Evolutionary conservation across 2,113 vertebrate genomes (phyloP).

Genomic region (Anguilla rostrata): DNA sequence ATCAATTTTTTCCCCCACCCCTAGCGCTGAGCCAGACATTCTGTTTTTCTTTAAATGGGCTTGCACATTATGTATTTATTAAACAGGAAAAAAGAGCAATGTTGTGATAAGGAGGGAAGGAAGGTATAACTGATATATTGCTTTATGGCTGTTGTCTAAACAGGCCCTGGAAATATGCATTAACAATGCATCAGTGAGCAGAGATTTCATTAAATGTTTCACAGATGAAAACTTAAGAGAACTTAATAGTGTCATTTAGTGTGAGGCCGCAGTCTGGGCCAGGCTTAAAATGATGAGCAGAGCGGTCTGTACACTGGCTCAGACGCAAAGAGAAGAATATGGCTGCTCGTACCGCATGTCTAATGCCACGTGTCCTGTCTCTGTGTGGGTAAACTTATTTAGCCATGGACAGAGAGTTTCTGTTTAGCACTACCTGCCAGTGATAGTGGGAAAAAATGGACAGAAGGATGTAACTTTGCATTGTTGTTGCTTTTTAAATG

Average conservation of each 20-base stretch:
- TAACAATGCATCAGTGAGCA: not conserved
- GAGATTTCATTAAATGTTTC: not conserved
- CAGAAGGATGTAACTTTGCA: not conserved
- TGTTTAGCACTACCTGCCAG: constrained; percentile 5
- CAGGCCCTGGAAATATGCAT: not conserved
- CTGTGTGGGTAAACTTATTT: not conserved
- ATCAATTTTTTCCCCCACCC: no score
- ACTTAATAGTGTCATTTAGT: not conserved
- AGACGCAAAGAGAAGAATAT: not conserved
- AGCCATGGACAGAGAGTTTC: not conserved
- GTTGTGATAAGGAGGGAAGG: not conserved
- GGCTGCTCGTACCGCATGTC: not conserved
- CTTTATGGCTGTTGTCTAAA: not conserved
- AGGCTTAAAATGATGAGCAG: not conserved
- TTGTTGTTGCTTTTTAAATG: not conserved
- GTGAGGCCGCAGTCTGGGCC: not conserved
- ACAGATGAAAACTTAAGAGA: not conserved
- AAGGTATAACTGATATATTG: not conserved
- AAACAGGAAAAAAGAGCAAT: not conserved
- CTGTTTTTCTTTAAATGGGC: constrained; percentile 11
- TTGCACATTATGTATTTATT: constrained; percentile 22
- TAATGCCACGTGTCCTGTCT: not conserved
- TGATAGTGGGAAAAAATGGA: not conserved
- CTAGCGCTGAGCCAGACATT: constrained; percentile 8
- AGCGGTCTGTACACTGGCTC: not conserved